Base-by-base conservation (phyloP, 1,140 invertebrate species). In the Drosophila oshimai region DNA sequence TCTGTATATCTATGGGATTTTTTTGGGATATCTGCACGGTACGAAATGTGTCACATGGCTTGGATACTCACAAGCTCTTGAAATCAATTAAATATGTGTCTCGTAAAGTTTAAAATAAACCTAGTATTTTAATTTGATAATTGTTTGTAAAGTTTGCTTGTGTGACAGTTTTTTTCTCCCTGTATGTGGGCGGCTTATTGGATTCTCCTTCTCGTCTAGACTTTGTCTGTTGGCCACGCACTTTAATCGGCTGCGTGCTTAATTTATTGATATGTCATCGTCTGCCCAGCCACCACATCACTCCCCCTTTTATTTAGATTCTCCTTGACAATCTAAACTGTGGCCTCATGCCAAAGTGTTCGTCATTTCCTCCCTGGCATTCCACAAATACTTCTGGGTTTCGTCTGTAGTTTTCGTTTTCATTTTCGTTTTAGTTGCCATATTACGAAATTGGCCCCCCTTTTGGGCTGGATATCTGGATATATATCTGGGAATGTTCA, bases 211-310 rank as follows among this genome's bases (percentile, higher is more conserved):
- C 69, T 4, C 69, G 75, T 78, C 75, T 78, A 78, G 74, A 78
- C 74, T 42, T 22, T 28, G 67, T 64, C 55, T 29, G 24, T 22
- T 57, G 39, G 22, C 65, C 60, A 67, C 78, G 46, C 70, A 76
- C 78, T 86, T 74, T 74, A 74, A 83, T 84, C 62, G 74, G 26
- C 31, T 79, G 74, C 79, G 70, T 84, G 74, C 75, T 39, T 86
- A 74, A 84, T 84, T 84, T 84, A 84, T 84, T 86, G 80, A 84
- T 79, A 83, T 83, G 79, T 83, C 79, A 79, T 62, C 69, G 57
- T 54, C 62, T 73, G 36, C 22, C 34, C 28, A 26, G 28, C 18
- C 34, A 33, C 46, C 36, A 13, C 34, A 57, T 22, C 33, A 10
- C 15, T 47, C 13, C 33, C 61, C 44, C 39, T 10, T 20, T 10